Percentiles rank a stretch among this genome's conserved stretches.
These are phyloP conservation scores for Phthorimaea operculella DNA, from an alignment of 1,140 invertebrate genomes.

Conservation along the genomic window DNA sequence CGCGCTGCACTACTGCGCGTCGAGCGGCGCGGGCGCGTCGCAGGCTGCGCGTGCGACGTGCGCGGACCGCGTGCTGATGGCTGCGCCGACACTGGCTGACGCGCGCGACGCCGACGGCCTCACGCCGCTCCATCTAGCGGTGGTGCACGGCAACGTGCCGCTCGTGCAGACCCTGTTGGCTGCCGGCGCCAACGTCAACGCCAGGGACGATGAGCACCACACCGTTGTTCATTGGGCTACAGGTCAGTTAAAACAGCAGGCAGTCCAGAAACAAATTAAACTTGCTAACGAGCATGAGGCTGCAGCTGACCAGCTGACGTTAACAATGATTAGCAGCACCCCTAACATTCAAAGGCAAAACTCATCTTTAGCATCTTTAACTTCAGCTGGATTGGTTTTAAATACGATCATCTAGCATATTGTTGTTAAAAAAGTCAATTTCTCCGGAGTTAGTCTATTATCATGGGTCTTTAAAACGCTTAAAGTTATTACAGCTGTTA, in stretches of 20 bases:
- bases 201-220: conserved; percentile 92
- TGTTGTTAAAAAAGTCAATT: no score
- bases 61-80: conserved; percentile 78
- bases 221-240: conserved; percentile 99
- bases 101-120: conserved; percentile 92
- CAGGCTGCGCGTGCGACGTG: conserved; percentile 72
- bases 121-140: conserved; percentile 91
- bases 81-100: conserved; percentile 82
- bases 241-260: conserved; percentile 67
- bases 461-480: no score
- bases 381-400: no score
- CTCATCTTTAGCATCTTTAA: no score
- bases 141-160: conserved; percentile 89
- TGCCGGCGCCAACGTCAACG: conserved; percentile 87
- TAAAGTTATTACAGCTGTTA: no score
- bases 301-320: no score
- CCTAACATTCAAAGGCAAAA: no score
- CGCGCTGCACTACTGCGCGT: conserved; percentile 93
- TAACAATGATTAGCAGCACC: no score
- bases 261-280: neutral
- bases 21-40: conserved; percentile 69
- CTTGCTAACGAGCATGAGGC: neutral
- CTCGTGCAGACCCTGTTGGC: conserved; percentile 84
- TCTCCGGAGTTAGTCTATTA: no score
- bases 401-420: no score